Evolutionary conservation across 2,888 invertebrate genomes (phyloP).

Genomic region (Stramonita haemastoma): DNA sequence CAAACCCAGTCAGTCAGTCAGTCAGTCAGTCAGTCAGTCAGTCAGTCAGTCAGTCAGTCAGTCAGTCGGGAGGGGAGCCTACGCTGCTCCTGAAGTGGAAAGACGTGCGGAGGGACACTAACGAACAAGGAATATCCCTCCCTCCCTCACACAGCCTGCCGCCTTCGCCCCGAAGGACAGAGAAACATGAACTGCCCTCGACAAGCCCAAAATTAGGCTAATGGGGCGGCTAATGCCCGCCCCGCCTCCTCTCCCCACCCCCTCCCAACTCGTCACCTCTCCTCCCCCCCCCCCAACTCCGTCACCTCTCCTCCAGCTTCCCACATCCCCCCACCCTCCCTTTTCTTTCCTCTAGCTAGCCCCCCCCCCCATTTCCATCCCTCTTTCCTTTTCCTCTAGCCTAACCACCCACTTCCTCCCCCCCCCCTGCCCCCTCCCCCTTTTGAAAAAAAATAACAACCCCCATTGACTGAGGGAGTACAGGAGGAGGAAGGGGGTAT

Average conservation of each 20-base stretch:
- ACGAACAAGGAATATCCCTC: no score
- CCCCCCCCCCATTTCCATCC: neutral
- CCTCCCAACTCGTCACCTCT: neutral
- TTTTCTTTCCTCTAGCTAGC: neutral
- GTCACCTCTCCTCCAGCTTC: neutral
- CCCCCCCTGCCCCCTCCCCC: conserved; percentile 14
- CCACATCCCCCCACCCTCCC: neutral
- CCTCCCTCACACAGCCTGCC: no score
- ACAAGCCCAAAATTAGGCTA: conserved; percentile 12
- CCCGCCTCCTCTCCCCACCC: neutral
- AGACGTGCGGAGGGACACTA: neutral
- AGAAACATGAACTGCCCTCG: conserved; percentile 3
- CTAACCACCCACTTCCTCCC: neutral
- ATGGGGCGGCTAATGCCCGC: conserved; percentile 2
- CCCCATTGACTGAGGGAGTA: no score
- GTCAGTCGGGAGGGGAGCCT: no score
- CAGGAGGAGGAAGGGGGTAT: no score
- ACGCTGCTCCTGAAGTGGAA: neutral
- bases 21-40: no score
- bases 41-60: no score
- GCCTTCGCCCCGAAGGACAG: neutral
- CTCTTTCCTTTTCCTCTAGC: neutral
- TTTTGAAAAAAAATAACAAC: neutral
- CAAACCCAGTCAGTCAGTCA: no score
- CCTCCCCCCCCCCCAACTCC: neutral